These are phyloP conservation scores for Malurus melanocephalus DNA, from an alignment of 2,113 vertebrate species.

Conservation along the genomic window DNA sequence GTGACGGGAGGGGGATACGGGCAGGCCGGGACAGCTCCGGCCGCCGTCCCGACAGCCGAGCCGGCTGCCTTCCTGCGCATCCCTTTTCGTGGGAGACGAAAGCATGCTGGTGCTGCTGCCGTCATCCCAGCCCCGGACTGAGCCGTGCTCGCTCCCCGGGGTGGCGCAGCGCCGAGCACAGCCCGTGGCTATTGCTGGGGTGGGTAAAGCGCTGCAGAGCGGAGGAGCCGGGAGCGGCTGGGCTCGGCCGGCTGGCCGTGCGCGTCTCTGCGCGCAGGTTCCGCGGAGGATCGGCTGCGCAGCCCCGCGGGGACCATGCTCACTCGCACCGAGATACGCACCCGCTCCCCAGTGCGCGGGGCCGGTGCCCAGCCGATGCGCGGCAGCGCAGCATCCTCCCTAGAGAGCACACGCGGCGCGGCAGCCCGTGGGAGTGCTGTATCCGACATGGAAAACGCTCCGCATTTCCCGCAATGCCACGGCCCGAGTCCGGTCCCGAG, in stretches of 20 bases:
- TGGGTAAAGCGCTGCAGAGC: background rate
- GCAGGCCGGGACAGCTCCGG: too few relatives aligned
- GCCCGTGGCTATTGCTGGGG: accelerated
- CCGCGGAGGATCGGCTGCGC: background rate
- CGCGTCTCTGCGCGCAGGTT: background rate
- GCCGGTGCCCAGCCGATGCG: background rate
- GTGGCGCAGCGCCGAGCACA: background rate
- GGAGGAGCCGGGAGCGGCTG: background rate
- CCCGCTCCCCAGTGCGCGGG: background rate
- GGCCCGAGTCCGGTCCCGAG: background rate
- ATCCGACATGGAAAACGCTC: background rate
- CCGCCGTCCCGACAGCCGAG: background rate
- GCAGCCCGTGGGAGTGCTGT: background rate
- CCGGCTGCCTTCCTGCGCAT: background rate
- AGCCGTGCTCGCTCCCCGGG: background rate
- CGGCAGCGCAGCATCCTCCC: background rate
- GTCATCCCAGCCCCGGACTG: too few relatives aligned
- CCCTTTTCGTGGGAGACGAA: background rate
- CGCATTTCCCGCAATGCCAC: background rate
- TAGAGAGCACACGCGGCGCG: background rate
- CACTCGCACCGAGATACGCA: background rate
- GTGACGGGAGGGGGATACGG: background rate
- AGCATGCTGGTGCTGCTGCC: background rate
- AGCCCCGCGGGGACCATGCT: background rate
- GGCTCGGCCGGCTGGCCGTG: background rate